phyloP scores from a whole-genome alignment of 2,888 invertebrate species.

The Hypena proboscidalis region DNA sequence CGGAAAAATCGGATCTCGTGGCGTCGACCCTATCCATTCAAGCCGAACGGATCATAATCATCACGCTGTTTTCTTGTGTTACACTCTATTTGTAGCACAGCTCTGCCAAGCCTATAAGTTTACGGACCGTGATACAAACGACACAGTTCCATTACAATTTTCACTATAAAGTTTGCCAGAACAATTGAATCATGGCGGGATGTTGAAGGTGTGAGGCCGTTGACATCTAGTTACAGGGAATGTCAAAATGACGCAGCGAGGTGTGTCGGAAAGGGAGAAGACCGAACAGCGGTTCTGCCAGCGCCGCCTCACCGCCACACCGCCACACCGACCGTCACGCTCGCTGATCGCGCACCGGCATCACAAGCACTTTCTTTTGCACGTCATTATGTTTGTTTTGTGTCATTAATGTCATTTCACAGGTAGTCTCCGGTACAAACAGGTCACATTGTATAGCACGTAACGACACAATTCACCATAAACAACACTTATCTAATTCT shows the following conservation, averaged over 20 bases:
- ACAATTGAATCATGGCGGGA: conserved; percentile 19
- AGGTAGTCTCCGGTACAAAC: conserved; percentile 16
- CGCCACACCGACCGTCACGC: conserved; percentile 71
- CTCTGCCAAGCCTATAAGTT: conserved; percentile 49
- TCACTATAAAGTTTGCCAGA: conserved; percentile 26
- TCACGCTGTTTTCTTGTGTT: conserved; percentile 73
- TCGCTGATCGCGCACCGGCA: conserved; percentile 59
- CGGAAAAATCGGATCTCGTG: conserved; percentile 78
- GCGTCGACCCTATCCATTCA: conserved; percentile 81
- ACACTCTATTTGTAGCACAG: conserved; percentile 72
- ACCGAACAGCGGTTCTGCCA: conserved; percentile 60
- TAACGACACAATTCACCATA: conserved; percentile 17
- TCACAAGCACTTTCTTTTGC: conserved; percentile 78
- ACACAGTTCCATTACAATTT: conserved; percentile 31
- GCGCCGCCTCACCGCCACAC: conserved; percentile 62
- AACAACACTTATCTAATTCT: too few relatives aligned
- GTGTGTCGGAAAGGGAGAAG: conserved; percentile 74
- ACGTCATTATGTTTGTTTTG: conserved; percentile 70
- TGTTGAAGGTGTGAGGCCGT: conserved; percentile 42
- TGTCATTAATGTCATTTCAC: conserved; percentile 38
- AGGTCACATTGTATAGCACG: conserved; percentile 16
- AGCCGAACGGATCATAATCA: conserved; percentile 73
- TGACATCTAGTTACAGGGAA: conserved; percentile 60
- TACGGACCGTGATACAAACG: conserved; percentile 48
- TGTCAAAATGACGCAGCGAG: conserved; percentile 65